Evolutionary conservation across 2,113 vertebrate genomes (phyloP).

Genomic region (Misgurnus anguillicaudatus): DNA sequence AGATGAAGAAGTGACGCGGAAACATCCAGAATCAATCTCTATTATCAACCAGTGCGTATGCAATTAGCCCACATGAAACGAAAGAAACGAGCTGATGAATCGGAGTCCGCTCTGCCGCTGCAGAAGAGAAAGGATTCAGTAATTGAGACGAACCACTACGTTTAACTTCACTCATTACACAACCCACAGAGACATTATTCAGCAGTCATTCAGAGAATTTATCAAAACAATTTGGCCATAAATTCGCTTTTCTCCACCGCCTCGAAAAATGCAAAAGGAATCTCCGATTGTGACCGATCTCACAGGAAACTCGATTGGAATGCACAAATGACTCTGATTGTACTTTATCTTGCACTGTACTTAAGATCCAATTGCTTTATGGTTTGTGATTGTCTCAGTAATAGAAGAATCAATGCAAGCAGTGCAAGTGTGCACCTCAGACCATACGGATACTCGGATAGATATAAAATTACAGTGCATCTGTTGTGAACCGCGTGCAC

Average conservation of each 20-base stretch:
- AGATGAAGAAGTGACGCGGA: constrained; percentile 42
- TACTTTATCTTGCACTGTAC: neutral
- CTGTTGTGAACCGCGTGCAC: too few species aligned
- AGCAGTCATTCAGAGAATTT: constrained; percentile 26
- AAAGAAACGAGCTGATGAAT: constrained; percentile 23
- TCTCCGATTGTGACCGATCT: neutral
- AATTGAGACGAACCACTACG: constrained; percentile 32
- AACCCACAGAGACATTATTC: constrained; percentile 42
- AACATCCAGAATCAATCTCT: constrained; percentile 54
- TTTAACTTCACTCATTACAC: constrained; percentile 28
- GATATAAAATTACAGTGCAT: too few species aligned
- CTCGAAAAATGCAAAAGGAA: neutral
- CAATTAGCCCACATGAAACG: constrained; percentile 49
- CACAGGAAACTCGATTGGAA: neutral
- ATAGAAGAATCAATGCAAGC: too few species aligned
- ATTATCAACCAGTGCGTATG: constrained; percentile 47
- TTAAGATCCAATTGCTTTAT: too few species aligned
- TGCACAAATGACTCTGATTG: neutral
- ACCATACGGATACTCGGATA: too few species aligned
- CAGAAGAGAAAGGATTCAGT: constrained; percentile 6
- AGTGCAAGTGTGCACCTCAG: too few species aligned
- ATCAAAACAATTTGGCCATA: constrained; percentile 34
- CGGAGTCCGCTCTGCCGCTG: constrained; percentile 1
- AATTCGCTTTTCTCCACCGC: constrained; percentile 8
- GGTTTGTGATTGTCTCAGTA: too few species aligned